phyloP scores from a whole-genome alignment of 2,888 invertebrate species.

The Prosopocoilus inquinatus region DNA sequence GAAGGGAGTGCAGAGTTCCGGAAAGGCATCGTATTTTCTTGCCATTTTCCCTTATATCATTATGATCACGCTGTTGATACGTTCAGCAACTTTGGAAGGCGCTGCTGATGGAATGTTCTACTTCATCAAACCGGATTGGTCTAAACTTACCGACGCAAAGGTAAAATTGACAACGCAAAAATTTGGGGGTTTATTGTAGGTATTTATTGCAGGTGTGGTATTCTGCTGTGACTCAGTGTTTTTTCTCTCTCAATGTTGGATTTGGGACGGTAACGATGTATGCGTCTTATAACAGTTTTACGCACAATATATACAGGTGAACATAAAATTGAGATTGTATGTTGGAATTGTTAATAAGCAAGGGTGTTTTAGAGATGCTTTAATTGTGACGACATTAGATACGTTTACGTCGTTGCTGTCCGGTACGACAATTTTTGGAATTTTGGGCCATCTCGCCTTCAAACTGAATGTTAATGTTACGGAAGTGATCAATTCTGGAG shows the following conservation, averaged over 20 bases:
- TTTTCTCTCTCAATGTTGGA: conserved; percentile 72
- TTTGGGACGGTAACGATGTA: conserved; percentile 74
- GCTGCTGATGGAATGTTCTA: conserved; percentile 73
- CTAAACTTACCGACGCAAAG: conserved; percentile 65
- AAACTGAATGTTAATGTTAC: conserved; percentile 62
- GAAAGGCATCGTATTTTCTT: conserved; percentile 85
- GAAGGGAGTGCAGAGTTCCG: conserved; percentile 74
- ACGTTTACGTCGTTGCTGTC: conserved; percentile 81
- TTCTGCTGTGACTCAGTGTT: conserved; percentile 71
- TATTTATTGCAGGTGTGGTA: conserved; percentile 65
- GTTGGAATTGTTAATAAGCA: neutral
- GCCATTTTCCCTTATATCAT: conserved; percentile 83
- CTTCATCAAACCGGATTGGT: conserved; percentile 79
- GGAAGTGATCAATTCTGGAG: conserved; percentile 68
- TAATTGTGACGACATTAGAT: conserved; percentile 78
- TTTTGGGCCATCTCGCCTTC: conserved; percentile 76
- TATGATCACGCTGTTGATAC: conserved; percentile 69
- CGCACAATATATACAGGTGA: conserved; percentile 67
- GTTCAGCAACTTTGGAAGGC: conserved; percentile 65
- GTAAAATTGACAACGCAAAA: conserved; percentile 47
- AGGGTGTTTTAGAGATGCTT: conserved; percentile 69
- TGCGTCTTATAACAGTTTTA: conserved; percentile 70
- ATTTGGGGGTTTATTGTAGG: no score
- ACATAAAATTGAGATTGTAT: conserved; percentile 6
- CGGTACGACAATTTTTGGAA: conserved; percentile 79